Evolutionary conservation across 2,113 vertebrate species (phyloP).

Genomic region (Myrmecobius fasciatus): DNA sequence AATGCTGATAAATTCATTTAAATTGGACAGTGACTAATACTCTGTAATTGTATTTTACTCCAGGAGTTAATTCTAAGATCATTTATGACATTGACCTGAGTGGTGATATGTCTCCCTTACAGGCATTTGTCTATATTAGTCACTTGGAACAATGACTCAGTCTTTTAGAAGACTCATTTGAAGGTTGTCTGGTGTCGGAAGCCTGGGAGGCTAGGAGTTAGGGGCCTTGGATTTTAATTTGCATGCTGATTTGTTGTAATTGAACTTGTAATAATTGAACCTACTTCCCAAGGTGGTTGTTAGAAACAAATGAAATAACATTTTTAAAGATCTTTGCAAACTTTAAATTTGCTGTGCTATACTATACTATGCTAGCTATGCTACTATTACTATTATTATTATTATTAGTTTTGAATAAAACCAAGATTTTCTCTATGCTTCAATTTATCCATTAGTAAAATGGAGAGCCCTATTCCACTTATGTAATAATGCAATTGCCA

Average conservation of each 20-base stretch:
- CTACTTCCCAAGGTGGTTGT: background rate
- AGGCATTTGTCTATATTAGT: background rate
- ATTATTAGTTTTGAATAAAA: background rate
- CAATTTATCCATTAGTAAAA: background rate
- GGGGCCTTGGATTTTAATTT: background rate
- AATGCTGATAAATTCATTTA: background rate
- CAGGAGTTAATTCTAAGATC: constrained; percentile 13
- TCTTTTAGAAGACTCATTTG: background rate
- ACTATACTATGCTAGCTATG: background rate
- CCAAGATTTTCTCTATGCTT: background rate
- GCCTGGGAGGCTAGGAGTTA: background rate
- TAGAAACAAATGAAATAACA: background rate
- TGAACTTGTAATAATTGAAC: background rate
- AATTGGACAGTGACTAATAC: constrained; percentile 3
- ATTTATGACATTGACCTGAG: background rate
- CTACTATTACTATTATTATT: background rate
- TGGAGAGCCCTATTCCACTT: background rate
- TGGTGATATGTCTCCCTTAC: background rate
- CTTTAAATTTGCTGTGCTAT: background rate
- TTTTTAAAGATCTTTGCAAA: background rate
- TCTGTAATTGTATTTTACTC: constrained; percentile 9
- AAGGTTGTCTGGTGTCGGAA: background rate
- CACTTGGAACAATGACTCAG: background rate
- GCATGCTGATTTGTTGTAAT: background rate
- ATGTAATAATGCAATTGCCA: background rate